Evolutionary conservation across 2,888 invertebrate genomes (phyloP).

Genomic region (Torymus texanus): DNA sequence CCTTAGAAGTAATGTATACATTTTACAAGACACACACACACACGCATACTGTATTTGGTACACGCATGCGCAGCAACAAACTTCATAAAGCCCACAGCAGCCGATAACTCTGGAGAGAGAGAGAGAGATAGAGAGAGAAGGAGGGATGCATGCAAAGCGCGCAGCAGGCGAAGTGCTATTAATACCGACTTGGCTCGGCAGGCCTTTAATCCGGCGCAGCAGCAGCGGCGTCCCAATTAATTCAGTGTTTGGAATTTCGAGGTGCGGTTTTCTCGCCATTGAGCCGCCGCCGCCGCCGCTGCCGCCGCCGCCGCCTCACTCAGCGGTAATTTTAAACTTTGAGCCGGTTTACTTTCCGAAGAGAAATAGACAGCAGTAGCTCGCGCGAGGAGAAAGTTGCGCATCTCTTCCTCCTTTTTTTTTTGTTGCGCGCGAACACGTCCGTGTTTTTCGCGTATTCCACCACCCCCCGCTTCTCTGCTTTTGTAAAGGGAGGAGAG

Average conservation of each 20-base stretch:
- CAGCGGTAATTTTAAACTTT: slow-evolving; percentile 37
- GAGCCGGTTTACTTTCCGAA: slow-evolving; percentile 17
- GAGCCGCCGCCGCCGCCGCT: background rate
- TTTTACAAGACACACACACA: no score
- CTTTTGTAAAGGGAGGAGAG: no score
- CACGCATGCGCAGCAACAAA: slow-evolving; percentile 3
- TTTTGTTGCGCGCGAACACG: no score
- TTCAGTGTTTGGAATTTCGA: slow-evolving; percentile 42
- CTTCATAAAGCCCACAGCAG: background rate
- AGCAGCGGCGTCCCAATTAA: slow-evolving; percentile 36
- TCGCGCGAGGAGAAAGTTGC: background rate
- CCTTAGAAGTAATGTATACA: no score
- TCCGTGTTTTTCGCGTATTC: no score
- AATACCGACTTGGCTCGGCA: slow-evolving; percentile 7
- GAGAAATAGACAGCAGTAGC: background rate
- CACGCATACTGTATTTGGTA: background rate
- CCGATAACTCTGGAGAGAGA: background rate
- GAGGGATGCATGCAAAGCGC: no score
- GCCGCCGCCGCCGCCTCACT: background rate
- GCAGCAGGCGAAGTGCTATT: background rate
- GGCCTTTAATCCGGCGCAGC: slow-evolving; percentile 16
- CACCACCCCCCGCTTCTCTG: no score
- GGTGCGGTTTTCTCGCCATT: slow-evolving; percentile 24
- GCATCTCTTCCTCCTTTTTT: no score
- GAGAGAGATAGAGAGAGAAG: background rate